phyloP scores from a whole-genome alignment of 2,888 invertebrate genomes.

The Lasioglossum vierecki region DNA sequence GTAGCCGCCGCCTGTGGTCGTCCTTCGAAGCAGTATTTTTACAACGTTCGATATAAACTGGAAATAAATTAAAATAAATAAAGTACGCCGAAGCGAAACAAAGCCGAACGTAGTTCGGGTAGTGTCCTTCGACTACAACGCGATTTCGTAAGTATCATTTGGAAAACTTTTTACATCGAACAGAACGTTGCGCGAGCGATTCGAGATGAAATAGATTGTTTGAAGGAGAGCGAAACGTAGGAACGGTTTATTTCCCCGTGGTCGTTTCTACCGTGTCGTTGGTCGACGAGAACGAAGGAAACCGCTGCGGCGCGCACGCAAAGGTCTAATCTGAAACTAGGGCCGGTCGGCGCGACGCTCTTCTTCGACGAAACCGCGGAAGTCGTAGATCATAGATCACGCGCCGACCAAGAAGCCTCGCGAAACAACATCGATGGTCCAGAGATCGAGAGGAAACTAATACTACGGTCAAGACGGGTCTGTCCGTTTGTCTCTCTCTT shows the following conservation, averaged over 20 bases:
- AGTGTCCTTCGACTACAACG: not conserved
- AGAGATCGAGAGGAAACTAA: slow-evolving; percentile 75
- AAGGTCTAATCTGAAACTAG: not conserved
- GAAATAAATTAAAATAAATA: slow-evolving; percentile 6
- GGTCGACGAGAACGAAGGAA: not conserved
- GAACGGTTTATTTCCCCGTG: not conserved
- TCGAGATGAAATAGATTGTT: not conserved
- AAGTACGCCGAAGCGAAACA: not conserved
- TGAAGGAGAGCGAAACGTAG: not conserved
- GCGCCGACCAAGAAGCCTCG: slow-evolving; percentile 67
- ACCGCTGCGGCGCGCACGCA: not conserved
- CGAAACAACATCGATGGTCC: slow-evolving; percentile 68
- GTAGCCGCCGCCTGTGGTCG: not conserved
- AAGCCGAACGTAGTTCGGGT: not conserved
- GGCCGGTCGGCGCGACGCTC: slow-evolving; percentile 10
- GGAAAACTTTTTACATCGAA: slow-evolving; percentile 5
- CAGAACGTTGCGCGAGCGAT: not conserved
- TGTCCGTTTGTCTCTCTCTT: not conserved
- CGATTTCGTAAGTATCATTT: not conserved
- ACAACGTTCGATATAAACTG: not conserved
- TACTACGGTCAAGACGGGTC: slow-evolving; percentile 56
- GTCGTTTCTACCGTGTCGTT: not conserved
- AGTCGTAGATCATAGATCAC: not conserved
- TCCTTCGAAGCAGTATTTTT: not conserved
- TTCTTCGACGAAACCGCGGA: not conserved